These are phyloP conservation scores for Hemibagrus wyckioides DNA, from an alignment of 2,113 vertebrate genomes.

Conservation along the genomic window DNA sequence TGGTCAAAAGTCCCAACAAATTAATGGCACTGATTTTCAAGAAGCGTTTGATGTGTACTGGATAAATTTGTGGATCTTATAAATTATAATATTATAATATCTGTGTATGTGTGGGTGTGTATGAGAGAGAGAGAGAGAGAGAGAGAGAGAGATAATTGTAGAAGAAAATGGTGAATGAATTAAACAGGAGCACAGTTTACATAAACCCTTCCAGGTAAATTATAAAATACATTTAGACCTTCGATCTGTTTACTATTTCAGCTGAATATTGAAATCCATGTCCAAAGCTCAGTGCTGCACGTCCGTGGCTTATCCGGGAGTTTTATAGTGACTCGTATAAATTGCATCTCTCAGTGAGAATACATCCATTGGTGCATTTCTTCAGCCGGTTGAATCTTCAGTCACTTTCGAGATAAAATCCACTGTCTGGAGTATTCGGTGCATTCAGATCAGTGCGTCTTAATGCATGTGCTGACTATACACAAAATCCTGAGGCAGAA, in stretches of 20 bases:
- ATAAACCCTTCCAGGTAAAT: neutral
- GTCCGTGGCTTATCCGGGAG: neutral
- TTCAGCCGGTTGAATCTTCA: neutral
- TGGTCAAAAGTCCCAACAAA: no score
- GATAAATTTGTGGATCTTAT: no score
- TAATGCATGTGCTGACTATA: neutral
- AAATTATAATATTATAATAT: no score
- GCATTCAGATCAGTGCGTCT: neutral
- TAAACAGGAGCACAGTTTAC: constrained; percentile 5
- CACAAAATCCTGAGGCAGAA: neutral
- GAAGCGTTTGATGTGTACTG: no score
- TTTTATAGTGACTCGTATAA: neutral
- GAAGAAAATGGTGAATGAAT: neutral
- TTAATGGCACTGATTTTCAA: no score
- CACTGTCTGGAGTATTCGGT: no score
- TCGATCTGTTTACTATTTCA: constrained; percentile 1
- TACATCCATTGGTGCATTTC: neutral
- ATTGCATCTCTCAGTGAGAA: neutral
- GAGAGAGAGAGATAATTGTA: neutral
- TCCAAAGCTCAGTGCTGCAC: neutral
- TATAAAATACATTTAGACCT: neutral
- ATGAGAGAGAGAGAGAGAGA: neutral
- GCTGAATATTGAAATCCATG: neutral
- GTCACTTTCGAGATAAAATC: neutral
- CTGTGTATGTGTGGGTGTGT: neutral